Evolutionary conservation across 2,888 invertebrate species (phyloP).

Genomic region (Tachina grossa): DNA sequence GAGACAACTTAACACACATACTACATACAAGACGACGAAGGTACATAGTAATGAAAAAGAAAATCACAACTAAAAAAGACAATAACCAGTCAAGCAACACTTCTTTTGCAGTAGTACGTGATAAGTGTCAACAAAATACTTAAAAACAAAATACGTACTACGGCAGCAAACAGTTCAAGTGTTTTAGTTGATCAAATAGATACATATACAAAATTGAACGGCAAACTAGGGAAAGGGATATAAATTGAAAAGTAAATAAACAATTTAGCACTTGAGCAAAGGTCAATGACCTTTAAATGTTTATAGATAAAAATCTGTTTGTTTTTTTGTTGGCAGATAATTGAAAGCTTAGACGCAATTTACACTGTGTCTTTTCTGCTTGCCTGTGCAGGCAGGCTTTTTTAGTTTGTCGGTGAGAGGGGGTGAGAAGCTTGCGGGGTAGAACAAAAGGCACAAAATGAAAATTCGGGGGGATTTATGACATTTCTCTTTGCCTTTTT

Average conservation of each 20-base stretch:
- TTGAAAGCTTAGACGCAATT: background rate
- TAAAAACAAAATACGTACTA: background rate
- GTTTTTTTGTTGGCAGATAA: background rate
- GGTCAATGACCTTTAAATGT: constrained; percentile 3
- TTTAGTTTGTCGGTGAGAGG: too few species aligned
- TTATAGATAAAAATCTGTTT: background rate
- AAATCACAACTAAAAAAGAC: background rate
- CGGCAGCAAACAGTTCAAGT: background rate
- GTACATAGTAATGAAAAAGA: background rate
- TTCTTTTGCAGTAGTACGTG: constrained; percentile 30
- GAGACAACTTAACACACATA: background rate
- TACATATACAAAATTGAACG: background rate
- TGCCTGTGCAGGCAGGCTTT: too few species aligned
- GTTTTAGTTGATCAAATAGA: background rate
- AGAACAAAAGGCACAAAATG: too few species aligned
- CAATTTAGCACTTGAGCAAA: background rate
- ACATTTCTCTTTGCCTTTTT: too few species aligned
- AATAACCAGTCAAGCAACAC: constrained; percentile 27
- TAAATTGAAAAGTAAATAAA: background rate
- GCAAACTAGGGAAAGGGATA: background rate
- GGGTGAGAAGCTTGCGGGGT: too few species aligned
- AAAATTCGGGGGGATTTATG: too few species aligned
- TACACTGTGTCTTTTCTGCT: too few species aligned
- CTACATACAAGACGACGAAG: background rate
- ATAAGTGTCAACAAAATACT: constrained; percentile 38